Conservation (phyloP, 2,113 vertebrate genomes). For the Phyllopteryx taeniolatus region DNA sequence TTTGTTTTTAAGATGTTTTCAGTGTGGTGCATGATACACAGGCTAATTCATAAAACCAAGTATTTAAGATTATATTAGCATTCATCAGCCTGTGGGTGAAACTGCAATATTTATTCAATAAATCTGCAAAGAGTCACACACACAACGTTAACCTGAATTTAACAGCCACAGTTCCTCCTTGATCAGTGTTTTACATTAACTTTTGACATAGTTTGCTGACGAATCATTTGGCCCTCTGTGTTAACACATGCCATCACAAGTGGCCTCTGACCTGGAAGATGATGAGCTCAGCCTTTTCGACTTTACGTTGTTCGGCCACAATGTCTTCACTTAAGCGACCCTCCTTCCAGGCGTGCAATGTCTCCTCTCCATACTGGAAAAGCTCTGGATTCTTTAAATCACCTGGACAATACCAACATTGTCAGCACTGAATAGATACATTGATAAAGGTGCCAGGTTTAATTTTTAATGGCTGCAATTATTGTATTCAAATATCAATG, state of each 20-base stretch:
- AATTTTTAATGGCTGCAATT: background rate
- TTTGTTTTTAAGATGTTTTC: no score
- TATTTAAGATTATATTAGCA: no score
- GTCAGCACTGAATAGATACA: background rate
- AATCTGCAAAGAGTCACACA: no score
- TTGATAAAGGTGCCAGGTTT: background rate
- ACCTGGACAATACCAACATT: slow-evolving; percentile 51
- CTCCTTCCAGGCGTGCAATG: slow-evolving; percentile 70
- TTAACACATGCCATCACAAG: background rate
- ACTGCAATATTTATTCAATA: background rate
- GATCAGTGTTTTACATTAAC: background rate
- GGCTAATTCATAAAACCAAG: no score
- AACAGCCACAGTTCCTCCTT: background rate
- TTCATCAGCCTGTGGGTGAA: background rate
- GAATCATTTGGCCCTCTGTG: background rate
- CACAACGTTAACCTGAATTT: no score
- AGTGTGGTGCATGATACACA: no score
- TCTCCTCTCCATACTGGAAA: slow-evolving; percentile 73
- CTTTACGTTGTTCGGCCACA: slow-evolving; percentile 75
- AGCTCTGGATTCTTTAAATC: slow-evolving; percentile 59
- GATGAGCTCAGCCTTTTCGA: slow-evolving; percentile 77
- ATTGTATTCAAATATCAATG: background rate
- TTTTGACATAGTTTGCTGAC: background rate
- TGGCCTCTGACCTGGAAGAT: slow-evolving; percentile 80
- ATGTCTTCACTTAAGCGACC: slow-evolving; percentile 75